Evolutionary conservation across 2,888 invertebrate species (phyloP).

Genomic region (Orthonevra nobilis): DNA sequence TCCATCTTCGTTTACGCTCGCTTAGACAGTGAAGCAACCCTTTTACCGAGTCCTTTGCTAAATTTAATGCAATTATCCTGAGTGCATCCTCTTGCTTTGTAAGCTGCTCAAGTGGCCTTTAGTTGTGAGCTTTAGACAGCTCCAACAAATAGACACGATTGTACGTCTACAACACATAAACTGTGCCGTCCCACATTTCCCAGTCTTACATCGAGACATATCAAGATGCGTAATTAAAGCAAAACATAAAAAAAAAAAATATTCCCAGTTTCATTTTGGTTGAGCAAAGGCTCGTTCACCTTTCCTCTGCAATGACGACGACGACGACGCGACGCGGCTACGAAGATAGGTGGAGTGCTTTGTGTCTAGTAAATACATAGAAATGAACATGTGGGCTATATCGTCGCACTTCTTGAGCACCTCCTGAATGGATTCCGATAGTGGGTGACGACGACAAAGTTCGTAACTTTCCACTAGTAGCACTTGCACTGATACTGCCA

Average conservation of each 20-base stretch:
- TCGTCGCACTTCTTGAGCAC: conserved; percentile 28
- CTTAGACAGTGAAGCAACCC: conserved; percentile 64
- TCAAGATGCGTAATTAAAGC: conserved; percentile 64
- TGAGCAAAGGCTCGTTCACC: conserved; percentile 26
- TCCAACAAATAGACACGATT: too few relatives aligned
- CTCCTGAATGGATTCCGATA: conserved; percentile 41
- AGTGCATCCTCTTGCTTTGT: conserved; percentile 69
- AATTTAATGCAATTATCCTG: conserved; percentile 69
- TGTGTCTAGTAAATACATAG: conserved; percentile 41
- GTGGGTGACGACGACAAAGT: conserved; percentile 38
- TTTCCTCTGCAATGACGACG: conserved; percentile 7
- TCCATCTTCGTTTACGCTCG: conserved; percentile 63
- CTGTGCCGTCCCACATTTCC: not conserved
- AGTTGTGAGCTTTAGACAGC: conserved; percentile 53
- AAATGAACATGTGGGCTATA: conserved; percentile 17
- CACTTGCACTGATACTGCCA: not conserved
- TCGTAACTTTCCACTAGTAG: conserved; percentile 22
- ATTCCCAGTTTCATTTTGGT: conserved; percentile 31
- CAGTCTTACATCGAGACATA: conserved; percentile 38
- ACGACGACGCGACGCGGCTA: too few relatives aligned
- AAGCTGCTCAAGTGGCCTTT: conserved; percentile 65
- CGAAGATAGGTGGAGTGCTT: conserved; percentile 34
- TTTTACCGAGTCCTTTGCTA: conserved; percentile 66
- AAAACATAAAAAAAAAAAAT: too few relatives aligned
- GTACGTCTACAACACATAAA: too few relatives aligned